Base-by-base conservation (phyloP, 2,888 invertebrate species). In the Mechanitis mazaeus region DNA sequence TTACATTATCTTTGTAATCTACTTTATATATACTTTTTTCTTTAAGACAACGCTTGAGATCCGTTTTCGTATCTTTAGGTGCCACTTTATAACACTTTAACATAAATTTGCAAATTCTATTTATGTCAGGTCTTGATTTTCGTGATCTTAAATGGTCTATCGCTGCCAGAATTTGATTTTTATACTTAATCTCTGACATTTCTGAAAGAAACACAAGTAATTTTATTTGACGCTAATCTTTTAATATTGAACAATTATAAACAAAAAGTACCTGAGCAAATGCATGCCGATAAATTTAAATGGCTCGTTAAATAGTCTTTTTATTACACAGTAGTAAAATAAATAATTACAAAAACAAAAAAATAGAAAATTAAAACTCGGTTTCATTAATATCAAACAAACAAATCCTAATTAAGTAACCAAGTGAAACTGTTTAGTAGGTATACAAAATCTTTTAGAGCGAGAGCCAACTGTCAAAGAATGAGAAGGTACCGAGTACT, bases 1-100 rank as follows among this genome's bases (percentile, higher is more conserved):
- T 95, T 70, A 94, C 94, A 85, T 93, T 95, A 74, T 96, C 96
- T 86, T 96, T 96, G 82, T 96, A 96, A 77, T 95, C 95, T 42
- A 96, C 96, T 91, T 95, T 95, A 69, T 94, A 92, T 60, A 96
- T 94, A 72, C 93, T 92, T 78, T 94, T 94, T 64, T 93, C 93
- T 72, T 94, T 94, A 12, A 95, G 92, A 74, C 96, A 93, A 79
- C 93, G 92, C 78, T 94, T 94, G 46, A 96, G 90, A 82, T 94
- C 94, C 64, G 93, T 90, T 76, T 93, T 93, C 28, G 94, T 93
- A 69, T 94, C 95, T 68, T 91, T 91, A 55, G 92, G 92, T 75
- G 92, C 91, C 63, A 95, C 92, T 74, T 94, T 93, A 79, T 94
- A 94, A 79, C 93, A 93, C 73, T 95, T 92, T 75, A 94, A 90